Evolutionary conservation across 1,140 invertebrate species (phyloP), one percentile per base, ranked within the genome.

Genomic region (Leptopilina boulardi): DNA sequence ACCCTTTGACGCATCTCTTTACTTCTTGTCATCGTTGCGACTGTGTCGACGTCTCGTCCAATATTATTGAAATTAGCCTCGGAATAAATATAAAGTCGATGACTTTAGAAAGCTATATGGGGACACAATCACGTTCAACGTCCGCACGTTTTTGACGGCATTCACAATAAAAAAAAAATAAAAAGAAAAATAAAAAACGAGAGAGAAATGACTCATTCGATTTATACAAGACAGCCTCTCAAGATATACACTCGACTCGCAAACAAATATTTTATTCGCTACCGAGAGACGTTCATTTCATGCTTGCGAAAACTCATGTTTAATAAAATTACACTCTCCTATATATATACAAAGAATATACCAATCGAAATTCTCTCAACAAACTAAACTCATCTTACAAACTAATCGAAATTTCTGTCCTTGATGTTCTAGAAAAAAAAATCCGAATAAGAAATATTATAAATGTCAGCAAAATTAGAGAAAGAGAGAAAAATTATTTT

Each of bases 21-120:
- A 59, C 70, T 77, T 34, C 70, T 77, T 26, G 42, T 75, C 47
- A 56, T 75, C 47, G 23, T 30, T 59, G 30, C 34, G 73, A 59
- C 76, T 71, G 70, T 80, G 74, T 81, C 77, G 73, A 70, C 80
- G 77, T 81, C 78, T 76, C 71, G 80, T 41, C 78, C 73, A 74
- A 83, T 82, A 83, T 83, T 84, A 84, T 85, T 84, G 81, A 85
- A 84, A 84, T 84, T 81, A 83, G 82, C 77, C 79, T 81, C 77
- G 74, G 81, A 76, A 77, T 66, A 66, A n/a, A n/a, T n/a, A n/a
- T n/a, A n/a, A n/a, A 66, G 59, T 66, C 59, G 59, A 66, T 66
- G 59, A 66, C 59, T 66, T 66, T 30, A 66, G 26, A 66, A 66
- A 66, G 59, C 23, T 15, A 66, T 66, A n/a, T 30, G 26, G 26